These are phyloP conservation scores for Brachyrhaphis roseni DNA, from an alignment of 2,797 vertebrate species.

Conservation along the genomic window DNA sequence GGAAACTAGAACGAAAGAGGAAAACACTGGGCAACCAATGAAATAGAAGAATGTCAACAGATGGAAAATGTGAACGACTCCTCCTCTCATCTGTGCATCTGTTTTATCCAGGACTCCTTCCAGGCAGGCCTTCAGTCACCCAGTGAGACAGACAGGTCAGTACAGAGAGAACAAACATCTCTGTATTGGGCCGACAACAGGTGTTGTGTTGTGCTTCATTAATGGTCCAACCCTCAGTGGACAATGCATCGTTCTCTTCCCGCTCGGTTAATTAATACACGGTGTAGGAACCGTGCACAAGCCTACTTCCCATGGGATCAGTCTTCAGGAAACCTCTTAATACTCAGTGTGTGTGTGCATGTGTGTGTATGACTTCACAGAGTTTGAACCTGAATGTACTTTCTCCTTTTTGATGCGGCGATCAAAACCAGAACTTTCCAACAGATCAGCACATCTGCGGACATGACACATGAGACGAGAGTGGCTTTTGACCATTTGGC, in stretches of 20 bases:
- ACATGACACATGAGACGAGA: conserved; percentile 7
- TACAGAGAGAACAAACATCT: conserved; percentile 57
- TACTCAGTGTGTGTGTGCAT: conserved; percentile 11
- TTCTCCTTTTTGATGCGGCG: conserved; percentile 11
- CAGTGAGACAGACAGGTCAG: conserved; percentile 31
- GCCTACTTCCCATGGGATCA: conserved; percentile 57
- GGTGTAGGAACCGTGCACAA: conserved; percentile 41
- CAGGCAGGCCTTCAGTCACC: conserved; percentile 17
- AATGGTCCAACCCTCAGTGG: conserved; percentile 55
- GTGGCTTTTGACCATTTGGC: conserved; percentile 3
- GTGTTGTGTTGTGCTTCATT: conserved; percentile 73
- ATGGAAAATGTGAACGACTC: conserved; percentile 38
- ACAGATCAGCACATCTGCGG: conserved; percentile 24
- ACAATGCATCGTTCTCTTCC: conserved; percentile 58
- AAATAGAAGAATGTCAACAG: conserved; percentile 22
- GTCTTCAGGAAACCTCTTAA: conserved; percentile 37
- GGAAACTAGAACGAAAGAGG: conserved; percentile 6
- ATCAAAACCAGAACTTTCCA: conserved; percentile 24
- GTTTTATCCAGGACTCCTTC: conserved; percentile 10
- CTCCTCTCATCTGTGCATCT: conserved; percentile 14
- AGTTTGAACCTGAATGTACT: conserved; percentile 7
- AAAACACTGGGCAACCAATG: conserved; percentile 5
- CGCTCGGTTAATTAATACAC: conserved; percentile 61
- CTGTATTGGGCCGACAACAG: conserved; percentile 66
- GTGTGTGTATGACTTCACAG: conserved; percentile 4